phyloP scores from a whole-genome alignment of 2,888 invertebrate genomes.

The Erpobdella octoculata region DNA sequence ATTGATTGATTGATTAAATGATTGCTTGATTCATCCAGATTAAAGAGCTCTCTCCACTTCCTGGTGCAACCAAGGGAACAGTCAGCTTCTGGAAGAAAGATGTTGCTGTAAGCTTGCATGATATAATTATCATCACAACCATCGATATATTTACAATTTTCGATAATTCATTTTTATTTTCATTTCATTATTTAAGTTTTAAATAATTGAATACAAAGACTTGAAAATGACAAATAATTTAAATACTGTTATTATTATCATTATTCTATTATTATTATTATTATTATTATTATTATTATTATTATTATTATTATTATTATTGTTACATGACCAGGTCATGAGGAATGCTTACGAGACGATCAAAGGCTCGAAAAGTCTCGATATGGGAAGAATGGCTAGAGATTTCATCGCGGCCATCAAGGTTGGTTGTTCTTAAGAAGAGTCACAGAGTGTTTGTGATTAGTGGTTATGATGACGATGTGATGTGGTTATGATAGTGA shows the following conservation, averaged over 20 bases:
- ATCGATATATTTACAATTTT: neutral
- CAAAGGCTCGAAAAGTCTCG: slow-evolving; percentile 34
- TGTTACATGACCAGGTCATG: slow-evolving; percentile 50
- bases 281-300: neutral
- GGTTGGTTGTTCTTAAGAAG: slow-evolving; percentile 13
- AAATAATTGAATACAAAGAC: neutral
- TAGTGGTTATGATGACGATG: neutral
- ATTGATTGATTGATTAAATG: neutral
- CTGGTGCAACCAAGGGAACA: slow-evolving; percentile 45
- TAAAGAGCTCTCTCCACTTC: slow-evolving; percentile 55
- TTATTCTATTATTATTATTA: neutral
- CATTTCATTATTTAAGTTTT: neutral
- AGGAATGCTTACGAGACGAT: slow-evolving; percentile 63
- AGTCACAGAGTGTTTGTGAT: neutral
- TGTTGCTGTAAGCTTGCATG: slow-evolving; percentile 58
- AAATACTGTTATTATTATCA: neutral
- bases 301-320: neutral
- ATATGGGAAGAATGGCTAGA: slow-evolving; percentile 30
- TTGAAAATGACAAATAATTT: neutral
- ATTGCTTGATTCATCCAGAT: slow-evolving; percentile 45
- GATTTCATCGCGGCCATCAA: slow-evolving; percentile 12
- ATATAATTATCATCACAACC: slow-evolving; percentile 19
- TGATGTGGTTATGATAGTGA: neutral
- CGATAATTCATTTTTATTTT: neutral
- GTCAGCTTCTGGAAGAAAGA: slow-evolving; percentile 74